These are phyloP conservation scores for Abramis brama DNA, from an alignment of 2,113 vertebrate species.

Conservation along the genomic window DNA sequence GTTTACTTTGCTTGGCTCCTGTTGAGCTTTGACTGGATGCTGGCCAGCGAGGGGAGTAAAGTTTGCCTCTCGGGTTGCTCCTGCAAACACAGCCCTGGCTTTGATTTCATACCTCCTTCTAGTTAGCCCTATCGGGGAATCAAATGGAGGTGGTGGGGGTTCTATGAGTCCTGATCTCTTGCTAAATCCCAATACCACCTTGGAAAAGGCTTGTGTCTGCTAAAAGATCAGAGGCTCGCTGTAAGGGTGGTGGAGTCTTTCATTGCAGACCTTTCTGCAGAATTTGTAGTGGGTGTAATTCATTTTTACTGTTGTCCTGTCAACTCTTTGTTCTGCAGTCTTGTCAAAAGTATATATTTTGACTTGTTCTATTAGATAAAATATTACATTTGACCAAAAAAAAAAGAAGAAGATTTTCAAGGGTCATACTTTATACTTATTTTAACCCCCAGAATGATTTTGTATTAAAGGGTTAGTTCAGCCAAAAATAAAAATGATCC, in stretches of 20 bases:
- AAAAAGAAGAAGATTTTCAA: too few species aligned
- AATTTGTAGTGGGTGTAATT: background rate
- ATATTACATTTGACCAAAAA: background rate
- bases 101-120: conserved; percentile 43
- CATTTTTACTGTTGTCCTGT: conserved; percentile 7
- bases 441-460: background rate
- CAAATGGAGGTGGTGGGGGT: conserved; percentile 35
- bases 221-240: background rate
- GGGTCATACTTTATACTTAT: background rate
- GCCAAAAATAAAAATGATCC: too few species aligned
- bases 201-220: conserved; percentile 7
- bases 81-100: conserved; percentile 47
- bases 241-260: background rate
- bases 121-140: conserved; percentile 32
- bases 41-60: conserved; percentile 52
- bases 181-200: background rate
- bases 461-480: background rate
- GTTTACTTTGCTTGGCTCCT: conserved; percentile 51
- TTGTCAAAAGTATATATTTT: background rate
- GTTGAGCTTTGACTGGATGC: conserved; percentile 36
- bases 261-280: background rate
- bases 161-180: background rate
- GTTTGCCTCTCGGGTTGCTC: conserved; percentile 57
- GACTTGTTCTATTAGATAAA: background rate
- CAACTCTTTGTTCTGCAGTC: background rate